Base-by-base conservation (phyloP, 2,888 invertebrate genomes). In the Xestia xanthographa region DNA sequence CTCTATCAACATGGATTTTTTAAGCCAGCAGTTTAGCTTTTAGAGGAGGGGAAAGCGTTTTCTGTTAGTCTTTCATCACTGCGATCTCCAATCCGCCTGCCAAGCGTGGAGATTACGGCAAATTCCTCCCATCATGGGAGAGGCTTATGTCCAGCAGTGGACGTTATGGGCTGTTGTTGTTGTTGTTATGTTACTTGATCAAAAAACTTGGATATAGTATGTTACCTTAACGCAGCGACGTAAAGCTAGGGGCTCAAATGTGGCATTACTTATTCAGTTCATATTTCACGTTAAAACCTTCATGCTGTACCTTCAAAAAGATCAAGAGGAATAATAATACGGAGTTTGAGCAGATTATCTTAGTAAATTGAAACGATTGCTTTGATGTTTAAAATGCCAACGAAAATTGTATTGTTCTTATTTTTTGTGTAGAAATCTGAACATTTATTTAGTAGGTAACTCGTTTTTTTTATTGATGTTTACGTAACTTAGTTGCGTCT, bases 211-310 rank as follows among this genome's bases (percentile, higher is more conserved):
- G n/a, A n/a, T n/a, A 14, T 63, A n/a, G 8, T 8, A 9, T 1
- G 17, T 17, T 26, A 8, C 41, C n/a, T 63, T 17, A n/a, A 3
- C 41, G 1, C n/a, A n/a, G 17, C n/a, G 17, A 17, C 41, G 8
- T 50, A 22, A 62, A 20, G 26, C 29, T 29, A 2, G 22, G 45
- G 22, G 9, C 26, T 67, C 1, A 43, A 74, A 58, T 50, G 9
- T 8, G 4, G n/a, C 38, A 79, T 82, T 79, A 84, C 26, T 84
- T 73, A 83, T 79, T 79, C 56, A 67, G 20, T 29, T 50, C 63
- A 34, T 50, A 38, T 73, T 66, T 53, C 20, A 45, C 58, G 45
- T 20, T 50, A 26, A 77, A 53, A 26, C 14, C 26, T 82, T 50
- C 45, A 29, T 38, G 29, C 17, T 20, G 2, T 58, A 11, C 26